phyloP scores from a whole-genome alignment of 2,113 vertebrate genomes.

The Osmerus eperlanus region DNA sequence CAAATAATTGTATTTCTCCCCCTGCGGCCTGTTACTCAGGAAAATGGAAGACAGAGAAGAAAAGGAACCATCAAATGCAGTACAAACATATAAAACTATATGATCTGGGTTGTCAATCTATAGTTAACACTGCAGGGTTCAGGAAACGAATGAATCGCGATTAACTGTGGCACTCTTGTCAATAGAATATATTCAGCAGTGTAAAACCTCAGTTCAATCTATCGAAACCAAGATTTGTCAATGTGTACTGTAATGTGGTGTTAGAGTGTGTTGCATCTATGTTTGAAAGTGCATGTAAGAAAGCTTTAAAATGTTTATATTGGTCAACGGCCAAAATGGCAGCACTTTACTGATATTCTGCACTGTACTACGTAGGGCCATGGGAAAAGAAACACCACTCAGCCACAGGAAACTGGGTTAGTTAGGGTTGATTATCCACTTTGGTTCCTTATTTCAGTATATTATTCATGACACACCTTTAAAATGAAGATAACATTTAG shows the following conservation, averaged over 20 bases:
- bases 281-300: too few relatives aligned
- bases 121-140: neutral
- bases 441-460: conserved; percentile 10
- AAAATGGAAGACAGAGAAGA: conserved; percentile 10
- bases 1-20: conserved; percentile 50
- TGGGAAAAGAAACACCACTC: neutral
- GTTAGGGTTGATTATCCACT: conserved; percentile 17
- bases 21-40: conserved; percentile 24
- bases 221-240: neutral
- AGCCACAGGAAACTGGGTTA: conserved; percentile 5
- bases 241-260: neutral
- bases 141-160: conserved; percentile 9
- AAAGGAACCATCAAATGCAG: conserved; percentile 27
- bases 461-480: conserved; percentile 29
- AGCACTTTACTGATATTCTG: neutral
- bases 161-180: conserved; percentile 29
- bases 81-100: conserved; percentile 27
- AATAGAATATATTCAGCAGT: conserved; percentile 3
- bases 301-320: too few relatives aligned
- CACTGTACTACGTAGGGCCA: neutral
- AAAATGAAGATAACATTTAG: conserved; percentile 38
- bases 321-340: too few relatives aligned
- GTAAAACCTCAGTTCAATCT: neutral
- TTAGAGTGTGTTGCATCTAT: too few relatives aligned
- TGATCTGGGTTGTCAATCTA: conserved; percentile 17